Percentiles rank a stretch among this genome's conserved stretches.
phyloP scores from a whole-genome alignment of 2,888 invertebrate species.

The Crossocerus cetratus region DNA sequence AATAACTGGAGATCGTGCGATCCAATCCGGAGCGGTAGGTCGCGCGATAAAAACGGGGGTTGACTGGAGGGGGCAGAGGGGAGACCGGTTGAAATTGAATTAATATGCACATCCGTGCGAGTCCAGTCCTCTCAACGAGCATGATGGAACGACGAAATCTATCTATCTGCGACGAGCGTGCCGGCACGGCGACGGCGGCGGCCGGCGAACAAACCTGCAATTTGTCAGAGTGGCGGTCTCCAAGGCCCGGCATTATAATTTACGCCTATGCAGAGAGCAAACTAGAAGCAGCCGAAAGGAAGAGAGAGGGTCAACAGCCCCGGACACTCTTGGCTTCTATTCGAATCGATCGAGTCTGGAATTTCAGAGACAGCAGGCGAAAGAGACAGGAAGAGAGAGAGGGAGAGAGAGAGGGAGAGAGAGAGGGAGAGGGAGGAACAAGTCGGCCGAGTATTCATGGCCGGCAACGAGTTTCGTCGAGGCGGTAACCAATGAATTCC shows the following conservation, averaged over 20 bases:
- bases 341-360: slow-evolving; percentile 58
- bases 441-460: slow-evolving; percentile 42
- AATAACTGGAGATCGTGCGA: neutral
- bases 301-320: slow-evolving; percentile 60
- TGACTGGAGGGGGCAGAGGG: slow-evolving; percentile 13
- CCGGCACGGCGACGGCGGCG: slow-evolving; percentile 29
- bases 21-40: neutral
- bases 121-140: slow-evolving; percentile 51
- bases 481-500: slow-evolving; percentile 50
- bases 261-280: slow-evolving; percentile 59
- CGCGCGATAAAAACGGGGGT: slow-evolving; percentile 1
- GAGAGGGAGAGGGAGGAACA: slow-evolving; percentile 25
- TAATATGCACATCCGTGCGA: slow-evolving; percentile 56
- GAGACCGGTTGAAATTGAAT: slow-evolving; percentile 53
- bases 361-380: slow-evolving; percentile 28
- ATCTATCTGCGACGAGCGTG: slow-evolving; percentile 57
- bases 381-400: too few relatives aligned
- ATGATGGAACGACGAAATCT: slow-evolving; percentile 61
- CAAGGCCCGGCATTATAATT: slow-evolving; percentile 62
- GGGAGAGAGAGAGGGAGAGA: neutral
- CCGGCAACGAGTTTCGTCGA: slow-evolving; percentile 40
- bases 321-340: slow-evolving; percentile 42
- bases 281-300: slow-evolving; percentile 45
- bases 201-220: slow-evolving; percentile 60
- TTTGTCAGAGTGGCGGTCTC: slow-evolving; percentile 60